Percentiles rank a stretch among this genome's conserved stretches.
These are phyloP conservation scores for Bombus fervidus DNA, from an alignment of 1,140 invertebrate species.

Conservation along the genomic window DNA sequence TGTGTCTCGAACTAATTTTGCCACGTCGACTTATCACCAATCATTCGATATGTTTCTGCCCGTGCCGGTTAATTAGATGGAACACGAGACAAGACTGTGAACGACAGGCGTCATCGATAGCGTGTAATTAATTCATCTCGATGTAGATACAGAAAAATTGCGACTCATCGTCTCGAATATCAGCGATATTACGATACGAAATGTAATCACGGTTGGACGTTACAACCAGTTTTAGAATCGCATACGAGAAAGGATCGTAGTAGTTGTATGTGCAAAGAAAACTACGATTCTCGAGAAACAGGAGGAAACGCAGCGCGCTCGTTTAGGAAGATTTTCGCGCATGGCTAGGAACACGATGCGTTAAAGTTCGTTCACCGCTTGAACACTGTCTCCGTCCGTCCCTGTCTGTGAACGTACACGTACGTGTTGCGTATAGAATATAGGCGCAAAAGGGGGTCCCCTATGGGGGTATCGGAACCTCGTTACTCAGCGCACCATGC, in stretches of 20 bases:
- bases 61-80: neutral
- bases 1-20: neutral
- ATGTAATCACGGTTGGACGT: neutral
- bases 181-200: neutral
- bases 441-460: slow-evolving; percentile 72
- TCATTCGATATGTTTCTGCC: neutral
- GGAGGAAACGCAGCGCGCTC: neutral
- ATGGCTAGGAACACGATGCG: slow-evolving; percentile 24
- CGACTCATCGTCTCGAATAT: neutral
- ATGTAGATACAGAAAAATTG: neutral
- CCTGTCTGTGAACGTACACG: slow-evolving; percentile 24
- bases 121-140: neutral
- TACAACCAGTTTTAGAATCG: neutral
- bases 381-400: slow-evolving; percentile 38
- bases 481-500: slow-evolving; percentile 71
- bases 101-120: neutral
- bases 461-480: slow-evolving; percentile 74
- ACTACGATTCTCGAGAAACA: neutral
- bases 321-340: slow-evolving; percentile 54
- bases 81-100: neutral
- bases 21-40: neutral
- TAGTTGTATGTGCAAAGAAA: too few species aligned
- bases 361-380: slow-evolving; percentile 61
- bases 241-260: too few species aligned
- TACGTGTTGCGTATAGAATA: slow-evolving; percentile 58